Conservation (phyloP, 2,888 invertebrate species). For the Chrysolina haemoptera region DNA sequence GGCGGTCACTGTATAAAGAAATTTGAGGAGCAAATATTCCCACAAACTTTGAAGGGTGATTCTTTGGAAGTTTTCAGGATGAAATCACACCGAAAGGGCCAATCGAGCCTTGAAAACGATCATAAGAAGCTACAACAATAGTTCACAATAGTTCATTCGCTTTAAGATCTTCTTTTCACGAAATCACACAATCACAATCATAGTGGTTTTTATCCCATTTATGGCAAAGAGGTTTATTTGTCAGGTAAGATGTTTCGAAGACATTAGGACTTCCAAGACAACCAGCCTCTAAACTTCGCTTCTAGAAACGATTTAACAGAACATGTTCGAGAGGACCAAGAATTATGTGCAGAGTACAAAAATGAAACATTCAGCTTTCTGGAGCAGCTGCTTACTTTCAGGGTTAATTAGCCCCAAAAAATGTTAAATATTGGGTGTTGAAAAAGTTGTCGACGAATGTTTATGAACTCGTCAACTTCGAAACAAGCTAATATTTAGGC, state of each 20-base stretch:
- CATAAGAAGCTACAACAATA: not conserved
- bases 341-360: constrained; percentile 2
- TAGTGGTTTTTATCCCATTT: not conserved
- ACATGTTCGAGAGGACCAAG: constrained; percentile 1
- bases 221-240: not conserved
- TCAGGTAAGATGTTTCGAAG: too few species aligned
- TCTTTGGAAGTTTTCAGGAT: too few species aligned
- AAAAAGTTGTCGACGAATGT: too few species aligned
- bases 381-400: too few species aligned
- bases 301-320: not conserved
- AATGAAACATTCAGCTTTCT: too few species aligned
- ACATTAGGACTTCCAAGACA: constrained; percentile 9
- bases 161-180: not conserved
- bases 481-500: too few species aligned
- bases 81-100: not conserved
- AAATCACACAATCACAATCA: not conserved
- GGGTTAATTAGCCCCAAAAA: too few species aligned
- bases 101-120: constrained; percentile 15
- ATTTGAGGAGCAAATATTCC: too few species aligned
- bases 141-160: not conserved
- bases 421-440: too few species aligned
- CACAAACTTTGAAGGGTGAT: too few species aligned
- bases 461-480: too few species aligned
- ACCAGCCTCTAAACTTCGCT: not conserved
- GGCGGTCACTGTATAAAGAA: too few species aligned